phyloP scores from a whole-genome alignment of 1,140 invertebrate species.

The Vollenhovia emeryi region DNA sequence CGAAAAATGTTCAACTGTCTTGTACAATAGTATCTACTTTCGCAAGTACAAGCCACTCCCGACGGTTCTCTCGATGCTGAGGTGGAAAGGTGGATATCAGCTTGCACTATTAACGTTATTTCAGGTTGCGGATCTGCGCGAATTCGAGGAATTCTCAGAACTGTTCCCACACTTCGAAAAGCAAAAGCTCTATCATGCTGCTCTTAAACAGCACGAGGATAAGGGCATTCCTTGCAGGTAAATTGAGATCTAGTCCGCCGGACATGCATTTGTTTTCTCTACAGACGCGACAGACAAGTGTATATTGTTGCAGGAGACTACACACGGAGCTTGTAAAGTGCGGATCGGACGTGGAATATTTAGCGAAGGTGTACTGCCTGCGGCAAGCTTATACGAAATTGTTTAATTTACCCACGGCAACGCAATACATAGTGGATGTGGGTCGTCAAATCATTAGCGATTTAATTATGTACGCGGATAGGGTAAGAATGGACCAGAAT shows the following conservation, averaged over 20 bases:
- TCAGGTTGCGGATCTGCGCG: conserved; percentile 95
- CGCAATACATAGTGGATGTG: conserved; percentile 94
- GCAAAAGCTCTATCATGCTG: conserved; percentile 92
- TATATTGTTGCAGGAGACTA: conserved; percentile 86
- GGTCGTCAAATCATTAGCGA: conserved; percentile 95
- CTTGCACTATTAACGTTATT: conserved; percentile 66
- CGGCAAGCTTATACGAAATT: conserved; percentile 94
- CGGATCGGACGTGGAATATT: conserved; percentile 96
- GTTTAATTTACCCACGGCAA: conserved; percentile 89
- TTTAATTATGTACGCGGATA: conserved; percentile 95
- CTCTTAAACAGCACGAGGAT: conserved; percentile 91
- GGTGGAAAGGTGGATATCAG: neutral
- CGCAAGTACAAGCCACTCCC: neutral
- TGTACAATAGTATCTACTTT: neutral
- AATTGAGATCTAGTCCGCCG: neutral
- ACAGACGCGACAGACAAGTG: neutral
- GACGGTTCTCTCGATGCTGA: neutral
- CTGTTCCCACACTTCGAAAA: conserved; percentile 91
- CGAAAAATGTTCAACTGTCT: neutral
- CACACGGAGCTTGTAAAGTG: conserved; percentile 95
- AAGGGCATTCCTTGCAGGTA: conserved; percentile 92
- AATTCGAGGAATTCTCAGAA: conserved; percentile 94
- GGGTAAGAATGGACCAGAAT: no score
- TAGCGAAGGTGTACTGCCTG: conserved; percentile 97
- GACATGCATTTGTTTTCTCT: neutral